Evolutionary conservation across 2,888 invertebrate genomes (phyloP), one percentile per base, ranked within the genome.

Genomic region (Ophraella communa): DNA sequence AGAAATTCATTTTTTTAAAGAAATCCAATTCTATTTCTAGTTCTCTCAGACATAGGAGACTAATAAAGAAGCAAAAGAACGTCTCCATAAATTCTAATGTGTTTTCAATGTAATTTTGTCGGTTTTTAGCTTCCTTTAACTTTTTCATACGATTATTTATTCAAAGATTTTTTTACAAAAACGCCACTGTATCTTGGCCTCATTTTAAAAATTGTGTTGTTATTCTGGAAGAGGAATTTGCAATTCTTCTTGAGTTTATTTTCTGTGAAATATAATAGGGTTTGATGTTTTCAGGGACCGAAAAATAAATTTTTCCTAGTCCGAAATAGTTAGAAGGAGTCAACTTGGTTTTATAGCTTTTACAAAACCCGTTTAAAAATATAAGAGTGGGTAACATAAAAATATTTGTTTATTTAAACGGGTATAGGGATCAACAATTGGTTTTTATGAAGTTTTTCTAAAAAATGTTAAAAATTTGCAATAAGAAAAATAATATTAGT

Each of bases 261-360:
- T 60, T 27, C 33, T 17, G 27, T 42, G 52, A 52, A 60, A 60
- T 59, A 60, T 59, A 52, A 59, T 59, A 59, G 44, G 47, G 52
- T 52, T 59, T 60, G 39, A 60, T 60, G 42, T 35, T 8, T 51
- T n/a, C n/a, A 39, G 14, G 27, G 52, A 60, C 52, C 20, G 30
- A 42, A 24, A 52, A 44, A 52, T 60, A 60, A 52, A 52, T 30
- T 60, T 52, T 35, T 49, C n/a, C 4, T 33, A 58, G 17, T 33
- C 49, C 14, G 49, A 17, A n/a, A 23, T n/a, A 20, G 47, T 51
- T 59, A 42, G 24, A 51, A 51, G 27, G 33, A 51, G 42, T 51
- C 27, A 18, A 27, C 39, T 17, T 23, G 42, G 24, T 51, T 59
- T 59, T 39, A 51, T 17, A 14, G 18, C 7, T 11, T 59, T 39